Percentiles rank a stretch among this genome's conserved stretches.
These are phyloP conservation scores for Melanargia galathea DNA, from an alignment of 2,888 invertebrate species.

Conservation along the genomic window DNA sequence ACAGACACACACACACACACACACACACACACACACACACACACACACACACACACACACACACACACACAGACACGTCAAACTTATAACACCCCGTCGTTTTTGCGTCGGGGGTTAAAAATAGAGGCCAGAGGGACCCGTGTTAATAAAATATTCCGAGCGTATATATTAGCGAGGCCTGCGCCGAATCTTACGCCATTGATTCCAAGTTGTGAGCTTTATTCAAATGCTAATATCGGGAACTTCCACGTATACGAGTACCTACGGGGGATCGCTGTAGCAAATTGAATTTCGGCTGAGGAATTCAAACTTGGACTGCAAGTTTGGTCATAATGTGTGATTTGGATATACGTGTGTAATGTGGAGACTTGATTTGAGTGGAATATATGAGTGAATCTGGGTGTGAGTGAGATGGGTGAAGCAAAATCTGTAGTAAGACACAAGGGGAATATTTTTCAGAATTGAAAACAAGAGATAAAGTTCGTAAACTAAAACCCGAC, in stretches of 20 bases:
- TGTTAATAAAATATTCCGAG: slow-evolving; percentile 5
- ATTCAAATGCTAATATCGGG: slow-evolving; percentile 30
- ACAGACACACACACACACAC: too few species aligned
- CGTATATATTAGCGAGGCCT: slow-evolving; percentile 16
- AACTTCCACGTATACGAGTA: slow-evolving; percentile 10
- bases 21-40: too few species aligned
- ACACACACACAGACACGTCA: too few species aligned
- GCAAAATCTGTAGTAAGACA: too few species aligned
- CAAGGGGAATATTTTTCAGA: too few species aligned
- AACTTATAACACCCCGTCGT: too few species aligned
- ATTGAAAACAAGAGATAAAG: too few species aligned
- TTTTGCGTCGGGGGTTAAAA: background rate
- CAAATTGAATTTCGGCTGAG: slow-evolving; percentile 20
- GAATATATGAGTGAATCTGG: background rate
- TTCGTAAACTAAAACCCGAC: too few species aligned
- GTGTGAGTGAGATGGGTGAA: too few species aligned
- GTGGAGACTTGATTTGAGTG: background rate
- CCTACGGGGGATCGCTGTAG: background rate
- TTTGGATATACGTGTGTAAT: background rate
- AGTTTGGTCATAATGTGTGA: slow-evolving; percentile 10
- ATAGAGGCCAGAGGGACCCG: background rate
- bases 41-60: too few species aligned
- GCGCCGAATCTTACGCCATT: slow-evolving; percentile 26
- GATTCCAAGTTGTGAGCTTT: slow-evolving; percentile 23
- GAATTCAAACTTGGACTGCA: slow-evolving; percentile 7